These are phyloP conservation scores for Hipposideros larvatus DNA, from an alignment of 2,797 vertebrate genomes.

Conservation along the genomic window DNA sequence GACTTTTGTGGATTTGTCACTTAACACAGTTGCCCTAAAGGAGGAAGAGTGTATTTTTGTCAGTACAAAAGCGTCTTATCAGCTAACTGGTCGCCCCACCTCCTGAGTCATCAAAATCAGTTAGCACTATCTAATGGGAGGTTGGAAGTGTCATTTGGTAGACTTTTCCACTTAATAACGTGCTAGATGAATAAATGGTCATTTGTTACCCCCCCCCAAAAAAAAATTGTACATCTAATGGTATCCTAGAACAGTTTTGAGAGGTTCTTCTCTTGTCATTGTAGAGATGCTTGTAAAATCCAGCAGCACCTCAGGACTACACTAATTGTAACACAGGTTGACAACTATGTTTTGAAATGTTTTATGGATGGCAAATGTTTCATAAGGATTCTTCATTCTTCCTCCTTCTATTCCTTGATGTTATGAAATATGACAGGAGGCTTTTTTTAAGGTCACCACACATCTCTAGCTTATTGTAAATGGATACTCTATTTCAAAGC, in stretches of 20 bases:
- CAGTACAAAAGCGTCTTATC: neutral
- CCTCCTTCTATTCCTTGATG: slow-evolving; percentile 57
- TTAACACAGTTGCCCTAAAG: neutral
- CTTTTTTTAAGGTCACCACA: slow-evolving; percentile 42
- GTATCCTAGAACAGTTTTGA: slow-evolving; percentile 18
- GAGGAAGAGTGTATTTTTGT: neutral
- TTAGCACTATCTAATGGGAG: neutral
- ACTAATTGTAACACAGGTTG: slow-evolving; percentile 71
- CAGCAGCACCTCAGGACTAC: neutral
- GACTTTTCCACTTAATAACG: neutral
- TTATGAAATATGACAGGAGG: slow-evolving; percentile 61
- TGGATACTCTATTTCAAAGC: slow-evolving; percentile 7
- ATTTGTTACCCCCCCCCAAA: neutral
- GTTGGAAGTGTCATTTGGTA: neutral
- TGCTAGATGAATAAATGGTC: slow-evolving; percentile 10
- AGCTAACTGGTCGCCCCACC: neutral
- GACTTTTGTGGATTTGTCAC: neutral
- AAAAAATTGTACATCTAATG: neutral
- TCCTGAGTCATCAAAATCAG: neutral
- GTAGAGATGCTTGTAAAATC: slow-evolving; percentile 2
- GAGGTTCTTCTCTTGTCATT: slow-evolving; percentile 39
- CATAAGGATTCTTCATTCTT: slow-evolving; percentile 43
- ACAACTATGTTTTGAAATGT: slow-evolving; percentile 22
- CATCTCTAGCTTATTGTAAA: slow-evolving; percentile 61
- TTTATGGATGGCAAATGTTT: slow-evolving; percentile 66